Base-by-base conservation (phyloP, 2,888 invertebrate genomes). In the Plutella xylostella region DNA sequence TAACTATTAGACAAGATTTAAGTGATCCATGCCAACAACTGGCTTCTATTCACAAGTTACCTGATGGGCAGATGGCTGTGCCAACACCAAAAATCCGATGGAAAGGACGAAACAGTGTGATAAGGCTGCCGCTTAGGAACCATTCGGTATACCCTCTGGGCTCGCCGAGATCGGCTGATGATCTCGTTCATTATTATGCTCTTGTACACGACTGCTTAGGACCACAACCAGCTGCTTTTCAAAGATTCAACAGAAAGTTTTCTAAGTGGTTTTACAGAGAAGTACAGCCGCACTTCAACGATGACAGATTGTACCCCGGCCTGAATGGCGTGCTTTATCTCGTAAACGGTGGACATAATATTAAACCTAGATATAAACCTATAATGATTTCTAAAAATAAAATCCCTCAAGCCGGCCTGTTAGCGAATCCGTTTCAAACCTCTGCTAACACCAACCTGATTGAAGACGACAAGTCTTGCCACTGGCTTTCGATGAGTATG, bases 51-150 rank as follows among this genome's bases (percentile, higher is more conserved):
- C 69, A 74, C 53, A 73, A 66, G 42, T 62, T 62, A 9, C 47
- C 55, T 1, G 43, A 48, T 9, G 71, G 68, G 7, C 49, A 72
- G 12, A 19, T 38, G 20, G 52, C 59, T 18, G 65, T 88, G 37
- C 88, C 89, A 0, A 62, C 88, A 31, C 90, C 90, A 0, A 82
- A 82, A 49, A 78, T 90, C 30, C 87, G 87, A 55, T 86, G 89
- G 66, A 72, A 80, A 35, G 55, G 60, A 2, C 60, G 72, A n/a
- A 78, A 86, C 0, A 72, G 76, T 25, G 76, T 85, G n/a, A 86
- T 90, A 56, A 89, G 89, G 42, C 55, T 90, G 18, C 90, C 90
- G 0, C 78, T 89, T 42, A 86, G 79, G 55, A 68, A 69, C 35
- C 48, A 60, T 12, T 57, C 71, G 0, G 45, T 74, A 4, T 52